Evolutionary conservation across 2,797 vertebrate species (phyloP), one percentile per base, ranked within the genome.

Genomic region (Hemibagrus guttatus): DNA sequence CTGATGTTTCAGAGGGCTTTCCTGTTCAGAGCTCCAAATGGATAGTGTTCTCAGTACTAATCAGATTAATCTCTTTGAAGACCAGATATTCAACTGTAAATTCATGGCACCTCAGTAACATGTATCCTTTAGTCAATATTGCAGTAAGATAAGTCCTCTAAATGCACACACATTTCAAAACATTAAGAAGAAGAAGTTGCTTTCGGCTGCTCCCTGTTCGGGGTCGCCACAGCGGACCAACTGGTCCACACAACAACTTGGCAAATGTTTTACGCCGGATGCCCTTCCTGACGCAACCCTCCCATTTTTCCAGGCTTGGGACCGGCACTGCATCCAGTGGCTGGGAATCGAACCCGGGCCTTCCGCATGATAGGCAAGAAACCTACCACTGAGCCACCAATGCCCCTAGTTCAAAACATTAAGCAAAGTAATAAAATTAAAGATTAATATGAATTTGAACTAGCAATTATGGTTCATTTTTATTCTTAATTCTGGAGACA

Each of bases 21-120:
- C 90, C 93, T 91, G 59, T 35, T 91, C 75, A 75, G 61, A 56
- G 71, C 89, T 92, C 84, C 72, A 92, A 92, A 90, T 93, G 86
- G 90, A 90, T 89, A 91, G 35, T 90, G 88, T 91, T 91, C 84
- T 89, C 8, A 64, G 66, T 71, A 85, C 88, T 92, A 91, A 93
- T 92, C 87, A 86, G 86, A 93, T 91, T 72, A 85, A 86, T 59
- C 85, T 87, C 89, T 19, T 46, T 46, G 17, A 68, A 80, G n/a
- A 46, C 66, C 52, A 49, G 61, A 39, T 49, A 75, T 81, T 81
- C 28, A 74, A 31, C 64, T 46, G 46, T 26, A 39, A 54, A 80
- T 69, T 85, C 9, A 80, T 71, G 21, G 19, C 71, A 78, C 35
- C 63, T 42, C 59, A n/a, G 31, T 42, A 52, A 82, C n/a, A 35